phyloP scores from a whole-genome alignment of 2,888 invertebrate genomes.

The Bhutanitis thaidina region DNA sequence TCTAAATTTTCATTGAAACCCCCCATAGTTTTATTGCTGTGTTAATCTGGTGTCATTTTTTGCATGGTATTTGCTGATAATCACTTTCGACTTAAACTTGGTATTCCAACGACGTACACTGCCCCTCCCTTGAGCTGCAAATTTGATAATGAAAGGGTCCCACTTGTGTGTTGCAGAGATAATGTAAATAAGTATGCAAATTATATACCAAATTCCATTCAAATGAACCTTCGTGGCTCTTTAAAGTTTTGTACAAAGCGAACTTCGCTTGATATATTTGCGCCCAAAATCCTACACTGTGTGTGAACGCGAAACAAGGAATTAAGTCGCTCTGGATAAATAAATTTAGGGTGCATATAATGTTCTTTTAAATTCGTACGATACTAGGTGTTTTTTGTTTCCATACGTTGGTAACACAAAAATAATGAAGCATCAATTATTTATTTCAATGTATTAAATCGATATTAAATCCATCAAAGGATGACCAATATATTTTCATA shows the following conservation, averaged over 20 bases:
- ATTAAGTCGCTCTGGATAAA: too few relatives aligned
- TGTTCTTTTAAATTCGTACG: too few relatives aligned
- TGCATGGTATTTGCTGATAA: slow-evolving; percentile 64
- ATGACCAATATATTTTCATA: too few relatives aligned
- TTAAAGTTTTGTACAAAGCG: slow-evolving; percentile 67
- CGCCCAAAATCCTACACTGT: background rate
- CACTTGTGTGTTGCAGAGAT: slow-evolving; percentile 78
- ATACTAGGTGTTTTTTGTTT: too few relatives aligned
- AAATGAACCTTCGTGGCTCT: slow-evolving; percentile 74
- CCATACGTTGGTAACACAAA: too few relatives aligned
- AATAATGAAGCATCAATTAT: too few relatives aligned
- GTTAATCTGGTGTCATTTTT: slow-evolving; percentile 61
- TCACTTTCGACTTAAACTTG: slow-evolving; percentile 66
- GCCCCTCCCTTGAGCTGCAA: slow-evolving; percentile 62
- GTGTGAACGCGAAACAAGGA: too few relatives aligned
- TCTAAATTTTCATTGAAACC: slow-evolving; percentile 24
- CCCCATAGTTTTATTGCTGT: slow-evolving; percentile 49
- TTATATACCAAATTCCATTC: slow-evolving; percentile 72
- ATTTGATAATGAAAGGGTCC: slow-evolving; percentile 77
- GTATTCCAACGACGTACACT: slow-evolving; percentile 57
- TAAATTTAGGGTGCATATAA: too few relatives aligned
- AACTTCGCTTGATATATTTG: slow-evolving; percentile 49
- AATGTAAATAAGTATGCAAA: slow-evolving; percentile 80
- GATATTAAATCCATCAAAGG: background rate
- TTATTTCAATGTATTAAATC: too few relatives aligned